A percentile compares a stretch with the other conserved stretches of the same genome.
These are phyloP conservation scores for Nemapogon koenigi DNA, from an alignment of 2,888 invertebrate species.

Conservation along the genomic window DNA sequence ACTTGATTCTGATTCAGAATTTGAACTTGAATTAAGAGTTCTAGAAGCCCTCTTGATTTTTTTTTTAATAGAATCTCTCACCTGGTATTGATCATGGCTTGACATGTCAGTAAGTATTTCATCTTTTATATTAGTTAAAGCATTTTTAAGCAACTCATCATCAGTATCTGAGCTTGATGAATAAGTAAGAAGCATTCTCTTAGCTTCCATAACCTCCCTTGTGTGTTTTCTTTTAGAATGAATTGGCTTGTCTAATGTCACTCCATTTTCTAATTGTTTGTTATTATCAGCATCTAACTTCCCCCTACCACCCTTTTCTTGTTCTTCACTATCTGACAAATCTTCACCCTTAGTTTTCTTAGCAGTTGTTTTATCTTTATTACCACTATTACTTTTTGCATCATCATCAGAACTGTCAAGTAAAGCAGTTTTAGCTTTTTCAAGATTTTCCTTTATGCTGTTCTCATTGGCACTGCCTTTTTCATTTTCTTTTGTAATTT, in stretches of 20 bases:
- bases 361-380: not conserved
- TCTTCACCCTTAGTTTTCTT: not conserved
- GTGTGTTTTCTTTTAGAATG: conserved; percentile 31
- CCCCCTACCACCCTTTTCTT: not conserved
- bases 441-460: conserved; percentile 13
- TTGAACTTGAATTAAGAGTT: conserved; percentile 1
- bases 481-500: conserved; percentile 7
- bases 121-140: conserved; percentile 29
- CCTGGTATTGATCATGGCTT: not conserved
- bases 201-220: conserved; percentile 40
- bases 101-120: too few relatives aligned
- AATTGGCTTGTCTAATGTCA: not conserved
- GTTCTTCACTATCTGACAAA: not conserved
- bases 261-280: not conserved
- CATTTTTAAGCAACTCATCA: conserved; percentile 31
- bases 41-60: not conserved
- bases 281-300: not conserved
- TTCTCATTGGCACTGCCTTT: conserved; percentile 12
- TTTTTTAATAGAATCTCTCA: too few relatives aligned
- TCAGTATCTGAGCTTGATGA: conserved; percentile 47
- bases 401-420: conserved; percentile 24
- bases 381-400: conserved; percentile 4
- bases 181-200: conserved; percentile 35
- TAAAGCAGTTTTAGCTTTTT: conserved; percentile 20
- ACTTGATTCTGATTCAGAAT: conserved; percentile 1